A percentile compares a stretch with the other conserved stretches of the same genome.
These are phyloP conservation scores for Oxygymnocypris stewartii DNA, from an alignment of 2,113 vertebrate species.

Conservation along the genomic window DNA sequence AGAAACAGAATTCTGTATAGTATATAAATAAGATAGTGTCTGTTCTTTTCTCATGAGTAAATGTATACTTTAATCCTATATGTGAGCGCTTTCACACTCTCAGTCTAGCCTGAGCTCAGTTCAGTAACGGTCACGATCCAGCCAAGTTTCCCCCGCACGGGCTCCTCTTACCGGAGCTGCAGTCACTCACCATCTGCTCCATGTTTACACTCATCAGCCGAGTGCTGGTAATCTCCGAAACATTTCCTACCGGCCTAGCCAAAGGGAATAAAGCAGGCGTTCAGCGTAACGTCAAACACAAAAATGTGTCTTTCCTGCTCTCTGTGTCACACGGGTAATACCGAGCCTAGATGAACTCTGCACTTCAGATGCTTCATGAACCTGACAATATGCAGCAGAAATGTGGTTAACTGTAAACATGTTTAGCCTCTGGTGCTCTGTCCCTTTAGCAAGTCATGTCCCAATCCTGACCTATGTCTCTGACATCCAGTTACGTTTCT, in stretches of 20 bases:
- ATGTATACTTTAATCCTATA: conserved; percentile 15
- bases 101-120: conserved; percentile 4
- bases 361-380: background rate
- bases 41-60: background rate
- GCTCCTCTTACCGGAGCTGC: conserved; percentile 73
- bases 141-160: conserved; percentile 72
- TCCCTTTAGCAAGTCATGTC: background rate
- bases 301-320: background rate
- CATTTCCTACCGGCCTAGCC: conserved; percentile 77
- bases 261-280: conserved; percentile 51
- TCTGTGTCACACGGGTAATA: background rate
- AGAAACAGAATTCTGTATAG: background rate
- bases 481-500: background rate
- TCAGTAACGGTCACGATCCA: background rate
- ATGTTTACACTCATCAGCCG: conserved; percentile 79
- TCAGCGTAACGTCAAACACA: background rate
- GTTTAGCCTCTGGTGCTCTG: background rate
- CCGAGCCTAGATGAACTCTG: background rate
- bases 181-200: conserved; percentile 78
- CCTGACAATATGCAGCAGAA: background rate
- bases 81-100: conserved; percentile 27
- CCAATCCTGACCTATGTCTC: conserved; percentile 12
- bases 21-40: background rate
- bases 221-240: conserved; percentile 78
- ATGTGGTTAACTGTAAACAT: conserved; percentile 11